Evolutionary conservation across 1,140 invertebrate genomes (phyloP), one percentile per base, ranked within the genome.

Genomic region (Coptotermes formosanus): DNA sequence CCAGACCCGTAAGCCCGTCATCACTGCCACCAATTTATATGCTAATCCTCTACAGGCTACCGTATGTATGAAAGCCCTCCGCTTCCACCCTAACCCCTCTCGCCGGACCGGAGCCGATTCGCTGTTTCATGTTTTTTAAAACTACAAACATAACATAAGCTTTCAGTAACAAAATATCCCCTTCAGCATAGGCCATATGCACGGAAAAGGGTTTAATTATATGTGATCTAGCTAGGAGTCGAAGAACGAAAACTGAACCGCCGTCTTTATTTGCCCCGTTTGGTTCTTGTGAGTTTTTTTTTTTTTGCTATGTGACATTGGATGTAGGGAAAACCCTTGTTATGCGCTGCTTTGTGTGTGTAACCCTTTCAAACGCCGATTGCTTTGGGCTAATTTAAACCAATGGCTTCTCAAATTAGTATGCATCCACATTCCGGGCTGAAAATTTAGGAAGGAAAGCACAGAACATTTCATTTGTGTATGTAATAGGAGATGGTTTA

Each of bases 21-120:
- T 75, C 64, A 30, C 64, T 3, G n/a, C 64, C 64, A 75, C n/a
- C 64, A 75, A 75, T 75, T 75, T 75, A 75, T 75, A 75, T 75
- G 64, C 64, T 75, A 75, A 75, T 30, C 64, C 64, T 75, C 14
- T 75, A 30, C 64, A 30, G 64, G 64, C 64, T 75, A 75, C 64
- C n/a, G 64, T 75, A 30, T 30, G 64, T 30, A 30, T 30, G n/a
- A 6, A 8, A 8, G 0, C 7, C 25, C 64, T 30, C 64, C 64
- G 0, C 19, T 30, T n/a, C n/a, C 7, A 30, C n/a, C 64, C 55
- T 38, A 38, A 38, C 38, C 14, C 19, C 45, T 16, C 52, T 55
- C 14, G n/a, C 64, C 25, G 64, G 64, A 75, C 25, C 25, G 9
- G 9, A 21, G 19, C 25, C 25, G 64, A 75, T 75, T 25, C n/a